Percentiles rank a stretch among this genome's conserved stretches.
phyloP scores from a whole-genome alignment of 2,888 invertebrate genomes.

The Terebella lapidaria region DNA sequence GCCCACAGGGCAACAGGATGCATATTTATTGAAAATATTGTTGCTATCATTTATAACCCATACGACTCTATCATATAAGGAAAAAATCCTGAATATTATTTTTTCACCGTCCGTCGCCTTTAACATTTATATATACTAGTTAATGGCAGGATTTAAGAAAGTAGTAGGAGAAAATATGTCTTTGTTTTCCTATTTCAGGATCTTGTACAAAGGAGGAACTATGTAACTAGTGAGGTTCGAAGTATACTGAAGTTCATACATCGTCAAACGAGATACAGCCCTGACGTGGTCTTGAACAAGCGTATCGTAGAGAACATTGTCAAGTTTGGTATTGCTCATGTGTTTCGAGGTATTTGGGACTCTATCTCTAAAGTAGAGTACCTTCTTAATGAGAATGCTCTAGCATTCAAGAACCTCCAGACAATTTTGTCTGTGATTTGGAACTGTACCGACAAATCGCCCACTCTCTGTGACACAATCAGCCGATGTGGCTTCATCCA shows the following conservation, averaged over 20 bases:
- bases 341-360: conserved; percentile 25
- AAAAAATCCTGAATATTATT: no score
- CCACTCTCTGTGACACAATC: conserved; percentile 34
- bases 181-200: conserved; percentile 13
- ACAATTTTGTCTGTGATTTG: conserved; percentile 34
- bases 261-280: conserved; percentile 25
- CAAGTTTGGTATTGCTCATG: conserved; percentile 25
- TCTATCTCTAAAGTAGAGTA: conserved; percentile 18
- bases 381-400: conserved; percentile 14
- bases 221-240: conserved; percentile 11
- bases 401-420: conserved; percentile 31
- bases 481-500: conserved; percentile 21
- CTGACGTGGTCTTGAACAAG: conserved; percentile 22
- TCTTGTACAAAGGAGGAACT: conserved; percentile 18
- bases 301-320: conserved; percentile 25
- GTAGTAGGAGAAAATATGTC: no score
- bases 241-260: conserved; percentile 24
- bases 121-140: not conserved
- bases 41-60: no score
- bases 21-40: no score
- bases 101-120: no score
- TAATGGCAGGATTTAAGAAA: no score
- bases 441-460: conserved; percentile 38
- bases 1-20: no score
- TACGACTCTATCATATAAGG: no score